Base-by-base conservation (phyloP, 2,113 vertebrate species). In the Petroica traversi region DNA sequence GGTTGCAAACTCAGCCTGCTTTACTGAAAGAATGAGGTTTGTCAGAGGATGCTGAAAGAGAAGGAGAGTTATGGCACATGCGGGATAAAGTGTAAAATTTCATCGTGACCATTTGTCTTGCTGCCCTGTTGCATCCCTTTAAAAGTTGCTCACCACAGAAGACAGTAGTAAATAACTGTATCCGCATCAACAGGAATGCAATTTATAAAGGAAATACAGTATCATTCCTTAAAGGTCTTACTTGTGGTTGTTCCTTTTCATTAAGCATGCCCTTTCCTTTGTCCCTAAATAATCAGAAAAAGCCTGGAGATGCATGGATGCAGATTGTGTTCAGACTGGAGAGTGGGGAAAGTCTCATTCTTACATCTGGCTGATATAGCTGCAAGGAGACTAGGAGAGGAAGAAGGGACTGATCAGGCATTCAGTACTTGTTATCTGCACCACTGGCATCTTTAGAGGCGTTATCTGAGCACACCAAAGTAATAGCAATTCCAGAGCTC, bases 401-500 rank as follows among this genome's bases (percentile, higher is more conserved):
- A 77, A 51, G 46, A 73, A 85, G 67, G n/a, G n/a, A 80, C 51
- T 95, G 71, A 94, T 93, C 84, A 94, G 74, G 81, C 38, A 69
- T 93, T 92, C 92, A 92, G 83, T 34, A 67, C 49, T 61, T 89
- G 73, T 79, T 91, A 89, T 94, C 93, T 77, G 26, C 51, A 58
- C 88, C 49, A 73, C 73, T 69, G 66, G 33, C 62, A 91, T 89
- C 74, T 93, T 85, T 89, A 91, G 87, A 85, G 33, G 71, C 54
- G 81, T 95, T 97, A 96, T 94, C 95, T 95, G 75, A 92, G 55
- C 83, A 59, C 75, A 25, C 33, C 28, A 13, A 92, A 68, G 89
- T 82, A 97, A 94, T 64, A 93, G 87, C 62, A 89, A 91, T 95
- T 92, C 73, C 94, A 86, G 63, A 95, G 48, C 52, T 72, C 79